phyloP scores from a whole-genome alignment of 2,113 vertebrate genomes.

The Herpetotheres cachinnans region DNA sequence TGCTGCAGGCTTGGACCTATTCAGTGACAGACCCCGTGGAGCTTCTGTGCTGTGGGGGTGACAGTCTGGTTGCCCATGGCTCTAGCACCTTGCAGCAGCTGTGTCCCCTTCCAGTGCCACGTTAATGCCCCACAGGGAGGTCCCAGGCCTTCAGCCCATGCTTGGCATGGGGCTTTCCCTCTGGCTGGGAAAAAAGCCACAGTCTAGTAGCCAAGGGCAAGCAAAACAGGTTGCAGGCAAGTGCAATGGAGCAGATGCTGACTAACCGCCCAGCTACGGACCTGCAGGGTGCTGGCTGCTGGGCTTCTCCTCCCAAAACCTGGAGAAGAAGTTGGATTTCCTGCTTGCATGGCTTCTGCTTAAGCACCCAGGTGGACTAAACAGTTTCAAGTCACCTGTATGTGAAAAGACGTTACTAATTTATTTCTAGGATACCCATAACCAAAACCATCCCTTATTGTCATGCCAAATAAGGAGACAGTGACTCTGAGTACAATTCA shows the following conservation, averaged over 20 bases:
- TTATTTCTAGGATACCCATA: not conserved
- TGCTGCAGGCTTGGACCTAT: not conserved
- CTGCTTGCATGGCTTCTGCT: not conserved
- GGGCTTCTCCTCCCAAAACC: not conserved
- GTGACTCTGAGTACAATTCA: not conserved
- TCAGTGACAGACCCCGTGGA: not conserved
- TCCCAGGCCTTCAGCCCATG: not conserved
- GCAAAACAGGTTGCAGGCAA: not conserved
- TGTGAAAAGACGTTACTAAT: not conserved
- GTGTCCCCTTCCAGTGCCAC: no score
- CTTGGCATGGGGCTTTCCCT: not conserved
- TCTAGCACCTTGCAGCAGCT: not conserved
- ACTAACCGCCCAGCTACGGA: not conserved
- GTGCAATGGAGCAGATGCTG: fast-evolving
- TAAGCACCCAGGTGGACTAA: not conserved
- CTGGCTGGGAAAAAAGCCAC: not conserved
- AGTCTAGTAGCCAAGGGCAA: not conserved
- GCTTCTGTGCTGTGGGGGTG: fast-evolving
- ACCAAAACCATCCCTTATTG: not conserved
- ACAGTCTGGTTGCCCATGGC: not conserved
- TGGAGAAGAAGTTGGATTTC: not conserved
- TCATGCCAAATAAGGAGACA: not conserved
- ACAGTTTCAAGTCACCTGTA: not conserved
- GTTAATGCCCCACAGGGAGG: fast-evolving
- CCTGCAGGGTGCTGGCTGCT: not conserved